These are phyloP conservation scores for Pomacea maculata DNA, from an alignment of 1,140 invertebrate species.

Conservation along the genomic window DNA sequence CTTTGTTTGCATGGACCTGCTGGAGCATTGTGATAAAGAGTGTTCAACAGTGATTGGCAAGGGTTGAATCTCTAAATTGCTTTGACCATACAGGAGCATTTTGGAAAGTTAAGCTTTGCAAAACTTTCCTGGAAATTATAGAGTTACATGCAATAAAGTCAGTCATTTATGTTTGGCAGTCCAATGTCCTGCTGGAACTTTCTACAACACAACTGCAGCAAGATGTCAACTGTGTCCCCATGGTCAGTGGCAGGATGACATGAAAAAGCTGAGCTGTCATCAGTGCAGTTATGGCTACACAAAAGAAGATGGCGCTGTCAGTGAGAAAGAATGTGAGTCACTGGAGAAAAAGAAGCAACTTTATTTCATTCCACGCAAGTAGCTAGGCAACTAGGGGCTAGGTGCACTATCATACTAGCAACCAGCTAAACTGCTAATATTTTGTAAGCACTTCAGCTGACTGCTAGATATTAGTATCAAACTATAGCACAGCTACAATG, in stretches of 20 bases:
- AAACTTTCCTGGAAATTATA: background rate
- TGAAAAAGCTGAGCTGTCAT: conserved; percentile 33
- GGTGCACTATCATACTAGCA: too few species aligned
- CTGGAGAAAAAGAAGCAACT: background rate
- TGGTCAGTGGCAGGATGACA: conserved; percentile 40
- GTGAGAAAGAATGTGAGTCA: conserved; percentile 39
- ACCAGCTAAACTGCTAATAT: too few species aligned
- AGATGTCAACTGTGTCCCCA: conserved; percentile 40
- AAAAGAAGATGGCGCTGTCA: conserved; percentile 42
- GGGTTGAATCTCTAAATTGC: too few species aligned
- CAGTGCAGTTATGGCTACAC: conserved; percentile 37
- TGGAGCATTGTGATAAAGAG: too few species aligned
- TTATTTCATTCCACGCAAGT: background rate
- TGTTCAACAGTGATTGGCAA: too few species aligned
- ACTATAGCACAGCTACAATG: too few species aligned
- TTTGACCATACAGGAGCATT: too few species aligned
- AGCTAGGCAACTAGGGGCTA: too few species aligned
- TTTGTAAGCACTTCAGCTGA: too few species aligned
- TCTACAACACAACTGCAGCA: conserved; percentile 36
- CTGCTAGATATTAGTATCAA: background rate
- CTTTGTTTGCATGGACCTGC: too few species aligned
- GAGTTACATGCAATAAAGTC: background rate
- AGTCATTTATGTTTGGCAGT: conserved; percentile 33
- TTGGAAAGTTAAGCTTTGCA: too few species aligned
- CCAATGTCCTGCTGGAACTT: conserved; percentile 45